phyloP scores from a whole-genome alignment of 2,797 vertebrate genomes.

The Neoniphon sammara region DNA sequence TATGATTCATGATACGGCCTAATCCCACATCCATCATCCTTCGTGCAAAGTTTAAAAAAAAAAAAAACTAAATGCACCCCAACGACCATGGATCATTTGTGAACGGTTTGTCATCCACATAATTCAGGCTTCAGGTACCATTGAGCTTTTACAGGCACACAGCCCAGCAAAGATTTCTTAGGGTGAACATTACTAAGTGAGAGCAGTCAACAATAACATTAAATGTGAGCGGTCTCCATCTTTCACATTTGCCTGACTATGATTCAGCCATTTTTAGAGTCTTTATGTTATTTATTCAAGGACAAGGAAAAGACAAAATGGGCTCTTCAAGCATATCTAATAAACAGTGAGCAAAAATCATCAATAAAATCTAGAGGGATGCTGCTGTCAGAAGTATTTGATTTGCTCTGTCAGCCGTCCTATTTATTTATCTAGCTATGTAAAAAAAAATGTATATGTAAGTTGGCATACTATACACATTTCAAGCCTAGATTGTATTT shows the following conservation, averaged over 20 bases:
- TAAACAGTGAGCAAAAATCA: slow-evolving; percentile 37
- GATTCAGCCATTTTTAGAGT: slow-evolving; percentile 32
- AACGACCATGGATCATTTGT: slow-evolving; percentile 68
- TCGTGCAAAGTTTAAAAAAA: slow-evolving; percentile 57
- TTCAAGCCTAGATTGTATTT: slow-evolving; percentile 15
- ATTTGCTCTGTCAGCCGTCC: background rate
- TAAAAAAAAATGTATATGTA: slow-evolving; percentile 6
- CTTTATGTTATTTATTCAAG: slow-evolving; percentile 37
- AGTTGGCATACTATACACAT: slow-evolving; percentile 19
- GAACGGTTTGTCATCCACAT: slow-evolving; percentile 62
- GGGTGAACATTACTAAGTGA: slow-evolving; percentile 31
- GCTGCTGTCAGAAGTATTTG: background rate
- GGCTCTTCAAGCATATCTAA: slow-evolving; percentile 26
- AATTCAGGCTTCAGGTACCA: slow-evolving; percentile 43
- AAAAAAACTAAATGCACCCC: slow-evolving; percentile 42
- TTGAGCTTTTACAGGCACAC: slow-evolving; percentile 14
- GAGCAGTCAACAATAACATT: slow-evolving; percentile 42
- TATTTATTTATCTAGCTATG: slow-evolving; percentile 20
- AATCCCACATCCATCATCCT: slow-evolving; percentile 72
- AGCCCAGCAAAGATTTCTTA: slow-evolving; percentile 35
- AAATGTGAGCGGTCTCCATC: slow-evolving; percentile 26
- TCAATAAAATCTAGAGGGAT: slow-evolving; percentile 34
- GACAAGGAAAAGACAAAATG: slow-evolving; percentile 27
- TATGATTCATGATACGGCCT: slow-evolving; percentile 70
- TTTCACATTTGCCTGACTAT: slow-evolving; percentile 9